These are phyloP conservation scores for Pantherophis alleghaniensis DNA, from an alignment of 2,797 vertebrate genomes.

Conservation along the genomic window DNA sequence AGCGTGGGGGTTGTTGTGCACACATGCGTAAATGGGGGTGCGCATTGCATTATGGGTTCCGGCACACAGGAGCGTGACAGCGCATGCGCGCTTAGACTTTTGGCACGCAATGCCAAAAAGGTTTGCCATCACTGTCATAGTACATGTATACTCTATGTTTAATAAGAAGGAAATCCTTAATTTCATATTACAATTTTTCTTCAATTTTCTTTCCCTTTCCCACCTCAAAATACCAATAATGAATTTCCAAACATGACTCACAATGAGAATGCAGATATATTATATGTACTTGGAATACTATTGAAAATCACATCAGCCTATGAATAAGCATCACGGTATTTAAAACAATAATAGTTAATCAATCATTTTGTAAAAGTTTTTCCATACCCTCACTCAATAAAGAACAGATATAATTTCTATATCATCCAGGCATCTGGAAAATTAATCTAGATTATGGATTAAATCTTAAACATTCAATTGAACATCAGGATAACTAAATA, in stretches of 20 bases:
- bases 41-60: too few relatives aligned
- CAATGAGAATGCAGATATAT: background rate
- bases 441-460: background rate
- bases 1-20: too few relatives aligned
- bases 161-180: background rate
- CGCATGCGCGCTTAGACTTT: too few relatives aligned
- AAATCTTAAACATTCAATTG: background rate
- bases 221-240: background rate
- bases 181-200: background rate
- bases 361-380: background rate
- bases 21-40: too few relatives aligned
- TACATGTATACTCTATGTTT: background rate
- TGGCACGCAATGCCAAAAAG: too few relatives aligned
- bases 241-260: background rate
- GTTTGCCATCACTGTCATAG: background rate
- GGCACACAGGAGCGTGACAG: too few relatives aligned
- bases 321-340: background rate
- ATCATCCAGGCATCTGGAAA: too few relatives aligned
- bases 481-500: background rate
- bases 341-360: background rate
- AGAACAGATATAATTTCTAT: background rate
- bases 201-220: background rate
- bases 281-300: background rate
- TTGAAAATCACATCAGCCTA: background rate
- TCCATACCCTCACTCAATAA: background rate